Percentiles rank a stretch among this genome's conserved stretches.
Conservation (phyloP, 1,140 invertebrate species). For the Ectropis grisescens region DNA sequence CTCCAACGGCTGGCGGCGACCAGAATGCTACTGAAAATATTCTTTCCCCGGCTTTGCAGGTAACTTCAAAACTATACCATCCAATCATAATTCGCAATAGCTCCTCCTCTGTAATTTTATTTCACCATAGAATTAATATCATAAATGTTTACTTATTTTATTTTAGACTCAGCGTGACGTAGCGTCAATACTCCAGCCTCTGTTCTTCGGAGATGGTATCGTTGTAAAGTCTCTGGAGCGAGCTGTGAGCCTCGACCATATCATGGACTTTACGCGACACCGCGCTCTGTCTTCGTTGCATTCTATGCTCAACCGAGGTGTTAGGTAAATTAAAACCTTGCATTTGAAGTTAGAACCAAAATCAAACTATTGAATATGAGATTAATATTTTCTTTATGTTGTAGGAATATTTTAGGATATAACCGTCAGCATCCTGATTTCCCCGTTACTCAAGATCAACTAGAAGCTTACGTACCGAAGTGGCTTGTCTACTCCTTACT, state of each 20-base stretch:
- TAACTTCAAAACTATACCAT: constrained; percentile 36
- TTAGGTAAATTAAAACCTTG: constrained; percentile 65
- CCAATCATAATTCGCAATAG: not conserved
- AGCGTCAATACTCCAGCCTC: constrained; percentile 85
- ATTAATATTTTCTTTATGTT: constrained; percentile 7
- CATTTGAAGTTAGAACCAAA: not conserved
- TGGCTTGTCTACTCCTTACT: constrained; percentile 92
- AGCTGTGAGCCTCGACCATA: constrained; percentile 93
- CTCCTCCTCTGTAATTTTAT: too few relatives aligned
- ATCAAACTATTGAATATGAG: not conserved
- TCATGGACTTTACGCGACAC: constrained; percentile 98
- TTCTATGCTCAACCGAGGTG: constrained; percentile 97
- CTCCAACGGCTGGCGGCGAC: constrained; percentile 47
- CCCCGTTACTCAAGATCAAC: constrained; percentile 91
- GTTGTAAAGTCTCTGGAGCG: constrained; percentile 94
- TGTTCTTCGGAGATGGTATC: constrained; percentile 92
- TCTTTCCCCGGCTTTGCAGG: constrained; percentile 85
- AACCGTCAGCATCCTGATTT: constrained; percentile 96
- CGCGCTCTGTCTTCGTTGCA: constrained; percentile 95
- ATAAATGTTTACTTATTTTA: too few relatives aligned
- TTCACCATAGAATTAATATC: too few relatives aligned
- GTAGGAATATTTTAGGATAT: constrained; percentile 91
- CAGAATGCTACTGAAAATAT: constrained; percentile 76
- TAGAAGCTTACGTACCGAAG: constrained; percentile 95
- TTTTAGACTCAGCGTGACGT: constrained; percentile 89